A percentile compares a stretch with the other conserved stretches of the same genome.
These are phyloP conservation scores for Sarcophaga rosellei DNA, from an alignment of 2,888 invertebrate species.

Conservation along the genomic window DNA sequence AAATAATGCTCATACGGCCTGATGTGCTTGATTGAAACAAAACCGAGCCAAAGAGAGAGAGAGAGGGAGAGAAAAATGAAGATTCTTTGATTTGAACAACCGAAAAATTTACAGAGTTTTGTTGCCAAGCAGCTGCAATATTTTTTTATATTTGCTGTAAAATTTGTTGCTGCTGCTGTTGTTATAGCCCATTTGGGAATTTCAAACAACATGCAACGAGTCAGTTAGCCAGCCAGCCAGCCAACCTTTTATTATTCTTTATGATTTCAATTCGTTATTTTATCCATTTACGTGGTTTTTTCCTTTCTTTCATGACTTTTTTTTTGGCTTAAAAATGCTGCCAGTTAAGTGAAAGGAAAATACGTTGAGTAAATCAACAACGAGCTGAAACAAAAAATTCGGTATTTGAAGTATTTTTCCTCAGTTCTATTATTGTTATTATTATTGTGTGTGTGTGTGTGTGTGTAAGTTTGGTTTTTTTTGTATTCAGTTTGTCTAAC, in stretches of 20 bases:
- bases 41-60: not conserved
- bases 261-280: slow-evolving; percentile 43
- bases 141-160: slow-evolving; percentile 1
- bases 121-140: slow-evolving; percentile 56
- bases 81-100: slow-evolving; percentile 14
- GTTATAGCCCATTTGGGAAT: slow-evolving; percentile 51
- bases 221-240: not conserved
- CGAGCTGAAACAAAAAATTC: slow-evolving; percentile 14
- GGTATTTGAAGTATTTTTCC: slow-evolving; percentile 56
- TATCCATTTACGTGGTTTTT: no score
- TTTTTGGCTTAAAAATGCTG: slow-evolving; percentile 43
- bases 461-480: not conserved
- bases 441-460: not conserved
- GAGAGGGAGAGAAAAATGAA: not conserved
- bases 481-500: slow-evolving; percentile 46
- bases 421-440: slow-evolving; percentile 50
- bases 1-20: slow-evolving; percentile 43
- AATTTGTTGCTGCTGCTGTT: slow-evolving; percentile 11
- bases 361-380: slow-evolving; percentile 51
- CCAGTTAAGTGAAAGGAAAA: slow-evolving; percentile 67
- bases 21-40: not conserved
- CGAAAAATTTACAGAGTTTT: slow-evolving; percentile 5
- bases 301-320: not conserved
- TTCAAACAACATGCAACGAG: not conserved
- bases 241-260: slow-evolving; percentile 54